Conservation (phyloP, 2,888 invertebrate species). For the Pelosia muscerda region DNA sequence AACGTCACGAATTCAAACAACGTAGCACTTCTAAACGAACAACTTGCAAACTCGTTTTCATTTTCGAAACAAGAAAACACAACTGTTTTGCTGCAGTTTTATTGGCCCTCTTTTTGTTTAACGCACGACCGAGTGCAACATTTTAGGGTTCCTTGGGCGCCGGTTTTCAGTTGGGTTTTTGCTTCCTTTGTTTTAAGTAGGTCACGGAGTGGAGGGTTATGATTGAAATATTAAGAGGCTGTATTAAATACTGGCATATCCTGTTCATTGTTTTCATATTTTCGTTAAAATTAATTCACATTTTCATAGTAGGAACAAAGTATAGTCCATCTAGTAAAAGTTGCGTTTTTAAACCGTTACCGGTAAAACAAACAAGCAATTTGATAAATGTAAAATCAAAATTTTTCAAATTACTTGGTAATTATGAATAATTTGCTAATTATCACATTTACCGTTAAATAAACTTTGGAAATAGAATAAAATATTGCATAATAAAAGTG, state of each 20-base stretch:
- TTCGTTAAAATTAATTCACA: neutral
- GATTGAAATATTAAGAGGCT: constrained; percentile 5
- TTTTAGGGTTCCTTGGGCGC: constrained; percentile 34
- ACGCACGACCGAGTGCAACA: constrained; percentile 39
- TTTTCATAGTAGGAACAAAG: neutral
- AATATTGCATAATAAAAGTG: no score
- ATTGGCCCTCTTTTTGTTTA: constrained; percentile 46
- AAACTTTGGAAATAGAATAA: no score
- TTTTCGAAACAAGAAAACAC: constrained; percentile 51
- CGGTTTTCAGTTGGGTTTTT: constrained; percentile 19
- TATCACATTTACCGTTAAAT: no score
- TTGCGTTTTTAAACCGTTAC: no score
- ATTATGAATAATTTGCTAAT: no score
- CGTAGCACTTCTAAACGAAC: constrained; percentile 40
- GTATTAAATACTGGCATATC: neutral
- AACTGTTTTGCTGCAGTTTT: constrained; percentile 47
- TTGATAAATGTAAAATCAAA: no score
- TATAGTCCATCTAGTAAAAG: no score
- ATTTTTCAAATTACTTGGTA: no score
- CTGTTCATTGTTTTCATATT: neutral
- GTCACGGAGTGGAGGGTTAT: neutral
- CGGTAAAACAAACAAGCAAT: no score
- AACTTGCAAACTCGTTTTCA: constrained; percentile 50
- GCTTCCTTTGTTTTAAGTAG: constrained; percentile 7
- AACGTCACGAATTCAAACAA: constrained; percentile 16